Evolutionary conservation across 2,888 invertebrate genomes (phyloP), one percentile per base, ranked within the genome.

Genomic region (Dorcus parallelipipedus): DNA sequence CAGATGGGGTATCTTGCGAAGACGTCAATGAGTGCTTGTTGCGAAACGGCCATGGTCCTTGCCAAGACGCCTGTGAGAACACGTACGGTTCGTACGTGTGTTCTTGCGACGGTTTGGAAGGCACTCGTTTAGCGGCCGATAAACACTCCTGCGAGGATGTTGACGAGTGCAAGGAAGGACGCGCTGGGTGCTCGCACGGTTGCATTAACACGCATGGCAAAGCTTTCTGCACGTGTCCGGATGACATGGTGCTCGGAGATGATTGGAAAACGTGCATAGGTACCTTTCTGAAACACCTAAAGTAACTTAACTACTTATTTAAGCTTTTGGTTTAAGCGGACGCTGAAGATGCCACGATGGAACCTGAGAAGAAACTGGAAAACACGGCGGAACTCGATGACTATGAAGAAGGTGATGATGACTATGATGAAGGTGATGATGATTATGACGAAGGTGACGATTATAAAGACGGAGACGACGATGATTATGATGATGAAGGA

Each of bases 11-110:
- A 56, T 58, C 63, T n/a, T 76, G 75, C 65, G 64, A 73, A 81
- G 85, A 86, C 73, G 78, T 84, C 65, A 84, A 86, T 74, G 86
- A 86, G 73, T 86, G 86, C 69, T 75, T 83, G 33, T 74, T 83
- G 65, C 81, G 84, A 67, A 85, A 85, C 72, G 86, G 85, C 0
- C 79, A 79, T 64, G 86, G 86, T 1, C 85, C 86, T 9, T 88
- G 87, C 70, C 84, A 87, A 72, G 85, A 85, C 67, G 78, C 78
- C 43, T 88, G 87, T 71, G 72, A 73, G 61, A 87, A 87, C 73
- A 79, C 79, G 41, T 78, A 80, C 67, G 85, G 86, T 41, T 79
- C 82, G 61, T 86, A 84, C 74, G 74, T 74, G 62, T 86, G 86
- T 71, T 79, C 80, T 56, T 87, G 86, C 70, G 76, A 78, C 58